Base-by-base conservation (phyloP, 2,888 invertebrate species). In the Cephus pulcher region DNA sequence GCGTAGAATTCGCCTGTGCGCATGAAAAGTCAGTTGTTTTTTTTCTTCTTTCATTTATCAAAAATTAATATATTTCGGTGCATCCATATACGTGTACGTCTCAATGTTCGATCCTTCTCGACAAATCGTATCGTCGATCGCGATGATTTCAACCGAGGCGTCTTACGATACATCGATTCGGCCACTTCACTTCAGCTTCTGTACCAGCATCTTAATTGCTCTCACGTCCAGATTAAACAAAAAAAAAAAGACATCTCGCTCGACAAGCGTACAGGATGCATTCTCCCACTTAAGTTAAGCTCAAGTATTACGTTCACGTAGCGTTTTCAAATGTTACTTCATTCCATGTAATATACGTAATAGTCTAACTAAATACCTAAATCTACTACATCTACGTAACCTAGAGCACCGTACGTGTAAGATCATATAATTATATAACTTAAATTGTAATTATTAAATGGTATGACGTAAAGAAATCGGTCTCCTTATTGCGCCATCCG, bases 261-360 rank as follows among this genome's bases (percentile, higher is more conserved):
- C 35, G 34, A 74, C 74, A 35, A n/a, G 37, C 30, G 86, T 83
- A 82, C 84, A 83, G 81, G 83, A 86, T 81, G 83, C 86, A 84
- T 84, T 85, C 82, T 84, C 83, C 82, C 80, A 81, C 82, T 87
- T 86, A 88, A 89, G 87, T 89, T 89, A 89, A 90, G 89, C 90
- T 89, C 90, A 91, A 91, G 91, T 91, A 91, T 91, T 91, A 91
- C 89, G 89, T 90, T 90, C 89, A 89, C 88, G 89, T 90, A 90
- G 90, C 89, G 89, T 90, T 90, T 89, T 84, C 88, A 88, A 87
- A 88, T 88, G 88, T 88, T 88, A 91, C 88, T 91, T 90, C 91
- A 91, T 91, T 91, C 91, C 91, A 91, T 91, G 91, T 91, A 91
- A 91, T 90, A 91, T 91, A 91, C 90, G 88, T 91, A 90, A 90